A percentile compares a stretch with the other conserved stretches of the same genome.
Conservation (phyloP, 2,888 invertebrate species). For the Drosophila phalerata region DNA sequence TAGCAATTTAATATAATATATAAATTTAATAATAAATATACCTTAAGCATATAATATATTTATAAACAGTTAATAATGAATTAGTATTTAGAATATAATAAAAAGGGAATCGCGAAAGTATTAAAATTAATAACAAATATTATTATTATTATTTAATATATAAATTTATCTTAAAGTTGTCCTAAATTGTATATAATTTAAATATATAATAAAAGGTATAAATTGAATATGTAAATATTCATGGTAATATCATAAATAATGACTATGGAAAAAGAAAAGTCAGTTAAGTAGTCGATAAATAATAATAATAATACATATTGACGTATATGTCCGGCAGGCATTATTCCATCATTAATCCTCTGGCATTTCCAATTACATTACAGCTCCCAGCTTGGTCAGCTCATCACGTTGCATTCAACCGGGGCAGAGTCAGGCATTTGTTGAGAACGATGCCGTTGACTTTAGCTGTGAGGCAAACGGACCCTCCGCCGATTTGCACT, state of each 20-base stretch:
- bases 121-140: too few relatives aligned
- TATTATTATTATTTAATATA: too few relatives aligned
- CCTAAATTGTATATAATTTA: too few relatives aligned
- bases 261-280: background rate
- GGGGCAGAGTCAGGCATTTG: slow-evolving; percentile 84
- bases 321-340: slow-evolving; percentile 8
- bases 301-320: slow-evolving; percentile 17
- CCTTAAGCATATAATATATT: background rate
- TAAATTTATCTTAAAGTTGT: too few relatives aligned
- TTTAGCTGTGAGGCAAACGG: slow-evolving; percentile 83
- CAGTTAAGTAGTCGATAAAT: slow-evolving; percentile 19
- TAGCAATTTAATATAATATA: too few relatives aligned
- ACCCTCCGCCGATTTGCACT: slow-evolving; percentile 72
- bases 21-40: background rate
- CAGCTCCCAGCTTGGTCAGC: slow-evolving; percentile 51
- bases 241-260: background rate
- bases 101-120: too few relatives aligned
- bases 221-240: background rate
- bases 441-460: slow-evolving; percentile 83
- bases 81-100: too few relatives aligned
- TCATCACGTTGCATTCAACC: slow-evolving; percentile 82
- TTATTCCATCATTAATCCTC: slow-evolving; percentile 26
- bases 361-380: slow-evolving; percentile 40
- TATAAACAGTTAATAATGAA: too few relatives aligned
- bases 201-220: too few relatives aligned